A percentile compares a stretch with the other conserved stretches of the same genome.
Conservation (phyloP, 2,797 vertebrate species). For the Sus cebifrons region DNA sequence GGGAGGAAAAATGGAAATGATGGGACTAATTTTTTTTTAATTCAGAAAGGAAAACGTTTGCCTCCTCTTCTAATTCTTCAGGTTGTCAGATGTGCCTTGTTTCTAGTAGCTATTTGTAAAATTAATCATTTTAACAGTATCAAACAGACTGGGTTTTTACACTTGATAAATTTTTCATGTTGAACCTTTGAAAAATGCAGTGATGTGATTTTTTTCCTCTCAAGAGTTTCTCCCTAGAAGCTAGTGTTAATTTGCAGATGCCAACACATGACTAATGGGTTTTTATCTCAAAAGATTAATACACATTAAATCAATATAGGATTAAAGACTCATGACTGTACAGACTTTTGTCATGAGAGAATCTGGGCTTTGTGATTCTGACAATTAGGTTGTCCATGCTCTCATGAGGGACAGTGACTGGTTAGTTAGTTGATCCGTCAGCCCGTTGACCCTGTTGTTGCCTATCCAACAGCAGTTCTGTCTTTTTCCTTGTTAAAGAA, state of each 20-base stretch:
- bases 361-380: not conserved
- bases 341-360: not conserved
- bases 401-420: not conserved
- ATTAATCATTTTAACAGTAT: conserved; percentile 83
- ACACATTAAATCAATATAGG: conserved; percentile 58
- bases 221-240: conserved; percentile 74
- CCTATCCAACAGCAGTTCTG: not conserved
- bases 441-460: not conserved
- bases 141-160: conserved; percentile 82
- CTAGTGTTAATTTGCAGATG: conserved; percentile 83
- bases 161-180: conserved; percentile 86
- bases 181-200: conserved; percentile 83
- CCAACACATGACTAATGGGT: conserved; percentile 74
- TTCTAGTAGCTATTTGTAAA: conserved; percentile 82
- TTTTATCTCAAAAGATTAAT: conserved; percentile 82
- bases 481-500: conserved; percentile 11
- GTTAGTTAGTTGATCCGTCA: not conserved
- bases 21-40: conserved; percentile 69
- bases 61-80: conserved; percentile 67
- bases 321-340: not conserved
- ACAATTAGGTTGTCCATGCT: not conserved
- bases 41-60: conserved; percentile 74
- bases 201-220: conserved; percentile 61
- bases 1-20: conserved; percentile 53
- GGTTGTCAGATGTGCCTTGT: conserved; percentile 73